phyloP scores from a whole-genome alignment of 2,113 vertebrate species.

The Tonatia bakeri region DNA sequence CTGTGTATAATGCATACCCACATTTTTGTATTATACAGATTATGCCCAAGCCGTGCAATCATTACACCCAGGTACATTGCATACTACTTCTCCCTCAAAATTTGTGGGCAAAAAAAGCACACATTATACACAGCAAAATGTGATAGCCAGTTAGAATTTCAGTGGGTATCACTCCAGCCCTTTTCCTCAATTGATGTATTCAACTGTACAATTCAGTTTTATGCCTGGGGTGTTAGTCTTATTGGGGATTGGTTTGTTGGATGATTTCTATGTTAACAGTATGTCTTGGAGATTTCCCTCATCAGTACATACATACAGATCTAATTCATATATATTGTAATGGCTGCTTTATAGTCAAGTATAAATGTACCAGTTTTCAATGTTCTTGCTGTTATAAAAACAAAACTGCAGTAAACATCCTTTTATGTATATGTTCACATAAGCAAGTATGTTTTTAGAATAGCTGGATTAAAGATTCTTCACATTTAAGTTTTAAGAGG shows the following conservation, averaged over 20 bases:
- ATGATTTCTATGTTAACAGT: background rate
- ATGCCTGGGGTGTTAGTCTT: background rate
- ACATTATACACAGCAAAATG: too few species aligned
- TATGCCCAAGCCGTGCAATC: too few species aligned
- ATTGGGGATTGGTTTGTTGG: background rate
- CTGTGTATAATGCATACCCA: too few species aligned
- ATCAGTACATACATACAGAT: background rate
- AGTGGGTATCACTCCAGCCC: background rate
- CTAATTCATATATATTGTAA: background rate
- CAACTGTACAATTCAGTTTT: background rate
- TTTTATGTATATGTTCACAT: background rate
- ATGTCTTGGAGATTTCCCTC: background rate
- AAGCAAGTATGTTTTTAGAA: background rate
- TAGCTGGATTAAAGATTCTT: background rate
- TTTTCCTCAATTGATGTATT: background rate
- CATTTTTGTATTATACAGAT: too few species aligned
- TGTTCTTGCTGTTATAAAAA: constrained; percentile 18
- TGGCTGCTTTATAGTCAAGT: background rate
- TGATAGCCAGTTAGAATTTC: background rate
- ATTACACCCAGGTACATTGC: too few species aligned
- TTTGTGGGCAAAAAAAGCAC: too few species aligned
- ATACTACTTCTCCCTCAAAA: too few species aligned
- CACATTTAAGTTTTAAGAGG: background rate
- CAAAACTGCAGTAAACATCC: background rate
- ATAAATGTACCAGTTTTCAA: background rate